These are phyloP conservation scores for Coranthus polyacanthus DNA, from an alignment of 2,797 vertebrate genomes.

Conservation along the genomic window DNA sequence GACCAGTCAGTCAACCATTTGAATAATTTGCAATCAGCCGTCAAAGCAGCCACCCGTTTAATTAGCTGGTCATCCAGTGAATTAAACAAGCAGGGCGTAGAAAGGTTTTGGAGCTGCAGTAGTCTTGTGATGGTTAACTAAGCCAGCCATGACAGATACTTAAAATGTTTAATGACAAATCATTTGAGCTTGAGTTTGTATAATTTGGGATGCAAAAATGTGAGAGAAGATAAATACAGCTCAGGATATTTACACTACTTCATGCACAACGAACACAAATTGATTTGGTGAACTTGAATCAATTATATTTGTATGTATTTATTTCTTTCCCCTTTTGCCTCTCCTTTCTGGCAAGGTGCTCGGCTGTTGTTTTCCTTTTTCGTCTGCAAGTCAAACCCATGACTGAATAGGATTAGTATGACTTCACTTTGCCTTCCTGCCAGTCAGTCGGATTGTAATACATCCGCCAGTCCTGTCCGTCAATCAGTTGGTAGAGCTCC, in stretches of 20 bases:
- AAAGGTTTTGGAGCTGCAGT: too few species aligned
- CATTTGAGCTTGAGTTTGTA: too few species aligned
- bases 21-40: constrained; percentile 2
- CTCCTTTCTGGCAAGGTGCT: not conserved
- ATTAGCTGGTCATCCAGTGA: not conserved
- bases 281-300: too few species aligned
- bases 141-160: too few species aligned
- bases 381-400: constrained; percentile 38
- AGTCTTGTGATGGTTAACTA: too few species aligned
- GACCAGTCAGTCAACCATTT: constrained; percentile 3
- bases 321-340: too few species aligned
- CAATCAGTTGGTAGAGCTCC: constrained; percentile 70
- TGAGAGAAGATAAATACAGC: too few species aligned
- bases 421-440: constrained; percentile 34
- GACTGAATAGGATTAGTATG: constrained; percentile 45
- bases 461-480: constrained; percentile 71
- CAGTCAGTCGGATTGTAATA: constrained; percentile 65
- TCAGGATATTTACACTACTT: too few species aligned
- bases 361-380: not conserved
- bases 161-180: too few species aligned
- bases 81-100: not conserved
- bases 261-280: too few species aligned
- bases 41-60: not conserved
- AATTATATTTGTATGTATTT: too few species aligned
- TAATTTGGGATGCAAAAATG: too few species aligned